Base-by-base conservation (phyloP, 2,888 invertebrate species). In the Ametastegia equiseti region DNA sequence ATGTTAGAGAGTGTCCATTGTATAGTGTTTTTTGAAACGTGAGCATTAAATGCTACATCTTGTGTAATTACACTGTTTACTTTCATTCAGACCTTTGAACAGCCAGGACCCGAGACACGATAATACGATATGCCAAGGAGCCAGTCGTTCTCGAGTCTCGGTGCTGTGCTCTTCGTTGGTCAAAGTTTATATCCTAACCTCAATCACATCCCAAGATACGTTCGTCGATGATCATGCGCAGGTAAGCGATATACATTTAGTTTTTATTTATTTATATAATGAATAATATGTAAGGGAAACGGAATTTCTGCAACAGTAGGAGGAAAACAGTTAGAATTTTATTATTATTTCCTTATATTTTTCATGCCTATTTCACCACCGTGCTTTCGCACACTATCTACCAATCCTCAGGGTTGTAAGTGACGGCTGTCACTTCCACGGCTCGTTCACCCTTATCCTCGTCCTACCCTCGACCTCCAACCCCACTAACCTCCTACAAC, bases 1-100 rank as follows among this genome's bases (percentile, higher is more conserved):
- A 90, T 90, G 90, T 91, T 91, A 91, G 91, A 90, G 90, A 90
- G 89, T 91, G 91, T 91, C 91, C 90, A 90, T 91, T 91, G 91
- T 91, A 90, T 90, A 90, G 91, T 91, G 90, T 91, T 91, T 91
- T 91, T 91, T 90, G 90, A 90, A 90, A 90, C 90, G 89, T 90
- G 88, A 91, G 91, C 91, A 91, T 91, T 91, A 91, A 91, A 91
- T 91, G 91, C 91, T 90, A 89, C 90, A 90, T 90, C 90, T 91
- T 91, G 91, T 91, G 91, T 91, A 91, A 85, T 88, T 84, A 86
- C 73, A 86, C 84, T 88, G 86, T 85, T 86, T 83, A 84, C 83
- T 87, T 54, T 87, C 82, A 83, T 84, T 84, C 13, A 19, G 36
- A 36, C 75, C 75, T 4, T 33, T 54, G 54, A 54, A 54, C 54